These are phyloP conservation scores for Thrips palmi DNA, from an alignment of 1,140 invertebrate genomes.

Conservation along the genomic window DNA sequence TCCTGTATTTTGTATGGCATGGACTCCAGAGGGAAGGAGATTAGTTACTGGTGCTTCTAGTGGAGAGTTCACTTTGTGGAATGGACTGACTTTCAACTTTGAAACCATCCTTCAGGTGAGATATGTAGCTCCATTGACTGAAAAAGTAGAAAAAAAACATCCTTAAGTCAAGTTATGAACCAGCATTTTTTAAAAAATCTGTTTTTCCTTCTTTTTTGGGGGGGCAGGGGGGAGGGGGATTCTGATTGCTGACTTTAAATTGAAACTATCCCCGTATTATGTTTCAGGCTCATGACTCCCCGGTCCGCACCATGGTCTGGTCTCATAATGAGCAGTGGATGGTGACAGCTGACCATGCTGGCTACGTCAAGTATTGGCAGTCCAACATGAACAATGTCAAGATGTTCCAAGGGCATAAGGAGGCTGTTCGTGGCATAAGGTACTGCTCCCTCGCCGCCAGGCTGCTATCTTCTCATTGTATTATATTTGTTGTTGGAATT, in stretches of 20 bases:
- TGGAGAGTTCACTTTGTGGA: conserved; percentile 99
- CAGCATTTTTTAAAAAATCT: too few relatives aligned
- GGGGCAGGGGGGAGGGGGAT: too few relatives aligned
- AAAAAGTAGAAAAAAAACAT: too few relatives aligned
- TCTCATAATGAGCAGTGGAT: conserved; percentile 99
- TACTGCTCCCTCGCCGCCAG: conserved; percentile 29
- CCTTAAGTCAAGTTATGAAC: too few relatives aligned
- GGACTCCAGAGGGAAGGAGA: conserved; percentile 96
- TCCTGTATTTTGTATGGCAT: conserved; percentile 95
- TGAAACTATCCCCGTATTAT: conserved; percentile 9
- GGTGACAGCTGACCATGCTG: conserved; percentile 96
- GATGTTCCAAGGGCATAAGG: conserved; percentile 99
- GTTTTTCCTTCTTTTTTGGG: too few relatives aligned
- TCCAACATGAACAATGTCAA: conserved; percentile 99
- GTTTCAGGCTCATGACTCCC: conserved; percentile 85
- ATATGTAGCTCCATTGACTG: too few relatives aligned
- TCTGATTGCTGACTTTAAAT: neutral
- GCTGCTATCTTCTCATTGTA: neutral
- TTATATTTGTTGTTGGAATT: conserved; percentile 1
- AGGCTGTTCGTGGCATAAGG: conserved; percentile 95
- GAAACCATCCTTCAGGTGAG: conserved; percentile 96
- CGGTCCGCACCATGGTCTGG: conserved; percentile 98
- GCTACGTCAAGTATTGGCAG: conserved; percentile 99
- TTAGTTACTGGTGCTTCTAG: conserved; percentile 96
- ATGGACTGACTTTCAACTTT: conserved; percentile 99